phyloP scores from a whole-genome alignment of 2,888 invertebrate genomes.

The Drosophila meridiana region DNA sequence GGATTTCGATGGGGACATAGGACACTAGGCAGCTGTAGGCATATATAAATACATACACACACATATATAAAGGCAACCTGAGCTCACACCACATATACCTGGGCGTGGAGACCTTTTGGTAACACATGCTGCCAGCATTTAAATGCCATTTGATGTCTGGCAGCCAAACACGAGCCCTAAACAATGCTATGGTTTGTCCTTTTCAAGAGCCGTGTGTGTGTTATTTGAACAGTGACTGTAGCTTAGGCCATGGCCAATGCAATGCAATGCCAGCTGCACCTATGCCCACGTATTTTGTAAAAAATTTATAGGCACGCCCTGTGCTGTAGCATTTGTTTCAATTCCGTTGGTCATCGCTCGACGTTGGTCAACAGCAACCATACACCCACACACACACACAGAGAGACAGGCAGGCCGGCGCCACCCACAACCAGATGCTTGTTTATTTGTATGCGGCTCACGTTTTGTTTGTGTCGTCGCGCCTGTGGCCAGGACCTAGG shows the following conservation, averaged over 20 bases:
- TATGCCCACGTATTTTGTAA: constrained; percentile 73
- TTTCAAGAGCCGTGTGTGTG: constrained; percentile 47
- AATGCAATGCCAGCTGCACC: constrained; percentile 54
- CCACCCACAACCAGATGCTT: constrained; percentile 42
- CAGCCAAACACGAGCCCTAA: constrained; percentile 54
- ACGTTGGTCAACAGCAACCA: constrained; percentile 37
- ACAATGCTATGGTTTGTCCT: constrained; percentile 70
- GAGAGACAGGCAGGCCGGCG: neutral
- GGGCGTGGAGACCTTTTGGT: constrained; percentile 22
- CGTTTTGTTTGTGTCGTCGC: constrained; percentile 81
- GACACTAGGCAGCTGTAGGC: constrained; percentile 25
- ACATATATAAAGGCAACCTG: neutral
- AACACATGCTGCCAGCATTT: constrained; percentile 67
- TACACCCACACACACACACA: constrained; percentile 17
- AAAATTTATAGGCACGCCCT: constrained; percentile 77
- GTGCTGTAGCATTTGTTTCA: constrained; percentile 75
- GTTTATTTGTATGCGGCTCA: constrained; percentile 78
- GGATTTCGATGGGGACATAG: neutral
- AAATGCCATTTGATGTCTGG: constrained; percentile 70
- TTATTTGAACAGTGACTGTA: constrained; percentile 27
- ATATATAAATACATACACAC: neutral
- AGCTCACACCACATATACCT: too few species aligned
- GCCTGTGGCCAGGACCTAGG: constrained; percentile 68
- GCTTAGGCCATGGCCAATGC: constrained; percentile 19
- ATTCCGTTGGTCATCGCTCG: constrained; percentile 52